Percentiles rank a stretch among this genome's conserved stretches.
Conservation (phyloP, 2,113 vertebrate genomes). For the Xiphias gladius region DNA sequence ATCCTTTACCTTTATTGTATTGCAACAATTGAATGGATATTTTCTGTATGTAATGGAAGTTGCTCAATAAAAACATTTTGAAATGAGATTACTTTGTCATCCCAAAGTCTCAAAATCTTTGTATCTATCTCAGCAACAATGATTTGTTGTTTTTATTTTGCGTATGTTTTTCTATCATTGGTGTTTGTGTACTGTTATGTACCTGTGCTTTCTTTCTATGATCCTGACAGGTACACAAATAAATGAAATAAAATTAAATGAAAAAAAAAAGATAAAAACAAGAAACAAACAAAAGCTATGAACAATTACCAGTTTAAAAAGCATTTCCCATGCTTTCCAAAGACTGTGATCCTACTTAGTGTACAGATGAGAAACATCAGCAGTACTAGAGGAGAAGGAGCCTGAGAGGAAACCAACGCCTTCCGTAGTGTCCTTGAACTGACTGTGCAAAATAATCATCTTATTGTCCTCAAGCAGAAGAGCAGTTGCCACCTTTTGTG, state of each 20-base stretch:
- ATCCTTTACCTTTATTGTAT: background rate
- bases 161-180: background rate
- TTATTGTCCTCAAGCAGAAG: conserved; percentile 64
- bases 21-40: too few relatives aligned
- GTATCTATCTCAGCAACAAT: background rate
- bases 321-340: too few relatives aligned
- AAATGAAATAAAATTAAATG: too few relatives aligned
- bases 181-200: too few relatives aligned
- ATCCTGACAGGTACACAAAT: background rate
- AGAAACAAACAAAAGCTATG: background rate
- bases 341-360: background rate
- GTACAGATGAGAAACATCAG: background rate
- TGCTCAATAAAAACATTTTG: too few relatives aligned
- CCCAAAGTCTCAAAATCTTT: background rate
- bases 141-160: background rate
- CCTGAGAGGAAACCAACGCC: conserved; percentile 45
- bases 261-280: too few relatives aligned
- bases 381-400: conserved; percentile 11
- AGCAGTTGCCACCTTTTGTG: conserved; percentile 27
- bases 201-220: too few relatives aligned
- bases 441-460: conserved; percentile 50
- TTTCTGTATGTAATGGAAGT: too few relatives aligned
- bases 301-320: background rate
- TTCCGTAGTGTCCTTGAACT: conserved; percentile 54
- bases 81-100: background rate